phyloP scores from a whole-genome alignment of 2,797 vertebrate species.

The Manis javanica region DNA sequence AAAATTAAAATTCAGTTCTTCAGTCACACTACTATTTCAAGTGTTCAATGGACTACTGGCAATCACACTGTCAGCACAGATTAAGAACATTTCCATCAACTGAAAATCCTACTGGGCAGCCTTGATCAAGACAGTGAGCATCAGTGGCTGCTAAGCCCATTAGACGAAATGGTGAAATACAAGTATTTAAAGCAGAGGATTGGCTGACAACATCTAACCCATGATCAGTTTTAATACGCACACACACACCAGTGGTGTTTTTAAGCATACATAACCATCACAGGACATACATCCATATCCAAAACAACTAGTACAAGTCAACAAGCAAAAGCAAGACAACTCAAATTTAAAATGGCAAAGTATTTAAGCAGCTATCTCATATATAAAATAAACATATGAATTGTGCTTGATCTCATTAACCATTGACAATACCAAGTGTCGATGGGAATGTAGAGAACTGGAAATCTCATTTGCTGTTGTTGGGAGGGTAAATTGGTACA shows the following conservation, averaged over 20 bases:
- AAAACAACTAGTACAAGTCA: background rate
- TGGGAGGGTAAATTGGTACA: background rate
- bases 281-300: background rate
- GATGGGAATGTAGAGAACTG: background rate
- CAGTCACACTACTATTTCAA: background rate
- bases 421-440: background rate
- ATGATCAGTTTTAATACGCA: background rate
- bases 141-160: background rate
- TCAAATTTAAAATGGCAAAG: background rate
- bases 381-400: background rate
- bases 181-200: background rate
- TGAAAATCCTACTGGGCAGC: background rate
- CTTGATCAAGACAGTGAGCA: background rate
- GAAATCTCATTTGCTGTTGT: background rate
- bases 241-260: background rate
- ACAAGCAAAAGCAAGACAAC: background rate
- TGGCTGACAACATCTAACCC: background rate
- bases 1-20: background rate
- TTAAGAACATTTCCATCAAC: background rate
- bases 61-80: background rate
- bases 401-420: background rate
- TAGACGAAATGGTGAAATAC: background rate
- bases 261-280: background rate
- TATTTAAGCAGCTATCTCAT: background rate
- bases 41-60: background rate